A percentile compares a stretch with the other conserved stretches of the same genome.
These are phyloP conservation scores for crab-eating macaque (Macaca fascicularis) DNA, from an alignment of 2,113 vertebrate species.

Conservation along the genomic window T2T-MFA8v1.1 NC_088376.1:9964001-9964500, in stretches of 20 bases:
- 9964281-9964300: not conserved
- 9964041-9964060: not conserved
- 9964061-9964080: not conserved
- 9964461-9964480: not conserved
- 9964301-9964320: not conserved
- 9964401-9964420: constrained; percentile 21
- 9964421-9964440: constrained; percentile 25
- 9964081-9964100: not conserved
- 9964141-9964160: not conserved
- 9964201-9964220: not conserved
- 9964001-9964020: not conserved
- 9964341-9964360: not conserved
- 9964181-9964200: fast-evolving
- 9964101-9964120: not conserved
- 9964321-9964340: not conserved
- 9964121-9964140: not conserved
- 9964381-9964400: not conserved
- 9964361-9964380: not conserved
- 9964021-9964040: not conserved
- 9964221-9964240: constrained; percentile 21
- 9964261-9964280: not conserved
- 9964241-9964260: constrained; percentile 40
- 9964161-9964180: not conserved
- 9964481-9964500: not conserved
- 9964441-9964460: not conserved